Percentiles rank a stretch among this genome's conserved stretches.
Evolutionary conservation across 2,113 vertebrate species (phyloP).

Genomic region (Tretioscincus oriximinensis): DNA sequence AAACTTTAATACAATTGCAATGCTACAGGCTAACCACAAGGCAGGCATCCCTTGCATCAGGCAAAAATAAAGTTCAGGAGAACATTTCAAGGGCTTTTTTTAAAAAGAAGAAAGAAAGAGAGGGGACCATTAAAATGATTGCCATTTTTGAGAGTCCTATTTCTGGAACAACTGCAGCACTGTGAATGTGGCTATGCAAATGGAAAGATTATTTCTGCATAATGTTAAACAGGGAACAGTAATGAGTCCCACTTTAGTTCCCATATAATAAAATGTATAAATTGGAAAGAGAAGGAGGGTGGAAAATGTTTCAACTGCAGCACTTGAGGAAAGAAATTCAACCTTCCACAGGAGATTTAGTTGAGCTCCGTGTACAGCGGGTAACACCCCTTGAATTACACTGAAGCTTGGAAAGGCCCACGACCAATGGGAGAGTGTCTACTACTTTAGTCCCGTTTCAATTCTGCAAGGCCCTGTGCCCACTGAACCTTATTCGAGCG

Average conservation of each 20-base stretch:
- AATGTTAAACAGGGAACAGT: background rate
- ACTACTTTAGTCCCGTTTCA: no score
- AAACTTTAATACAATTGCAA: no score
- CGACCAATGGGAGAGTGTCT: background rate
- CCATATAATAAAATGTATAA: background rate
- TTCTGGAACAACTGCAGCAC: background rate
- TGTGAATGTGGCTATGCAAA: background rate
- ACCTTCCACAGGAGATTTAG: background rate
- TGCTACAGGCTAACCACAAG: background rate
- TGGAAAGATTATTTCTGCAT: conserved; percentile 15
- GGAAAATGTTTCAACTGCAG: background rate
- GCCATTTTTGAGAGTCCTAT: background rate
- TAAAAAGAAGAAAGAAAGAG: background rate
- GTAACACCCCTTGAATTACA: background rate
- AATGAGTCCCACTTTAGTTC: conserved; percentile 11
- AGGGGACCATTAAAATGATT: conserved; percentile 14
- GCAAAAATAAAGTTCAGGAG: background rate
- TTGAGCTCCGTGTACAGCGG: background rate
- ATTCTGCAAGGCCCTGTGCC: no score
- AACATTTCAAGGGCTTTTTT: background rate
- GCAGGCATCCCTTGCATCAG: background rate
- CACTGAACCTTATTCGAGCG: no score
- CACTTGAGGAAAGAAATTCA: background rate
- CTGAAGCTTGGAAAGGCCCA: background rate
- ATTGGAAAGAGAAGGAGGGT: background rate